Evolutionary conservation across 2,797 vertebrate genomes (phyloP).

Genomic region (Coendou prehensilis): DNA sequence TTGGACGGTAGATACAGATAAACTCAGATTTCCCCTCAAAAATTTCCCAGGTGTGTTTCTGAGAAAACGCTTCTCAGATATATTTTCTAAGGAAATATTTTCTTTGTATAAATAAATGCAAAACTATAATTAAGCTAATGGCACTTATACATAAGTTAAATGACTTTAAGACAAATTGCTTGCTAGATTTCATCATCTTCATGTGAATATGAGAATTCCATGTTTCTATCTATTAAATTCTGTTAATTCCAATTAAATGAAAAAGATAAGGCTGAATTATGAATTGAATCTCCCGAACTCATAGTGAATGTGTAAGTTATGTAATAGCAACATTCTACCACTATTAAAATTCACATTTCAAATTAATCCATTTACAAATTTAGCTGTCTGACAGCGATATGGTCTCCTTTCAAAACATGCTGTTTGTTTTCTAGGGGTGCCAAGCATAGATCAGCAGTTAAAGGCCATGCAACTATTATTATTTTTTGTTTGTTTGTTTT

Average conservation of each 20-base stretch:
- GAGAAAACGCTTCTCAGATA: slow-evolving; percentile 3
- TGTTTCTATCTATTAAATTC: neutral
- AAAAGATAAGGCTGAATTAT: neutral
- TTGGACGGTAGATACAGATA: neutral
- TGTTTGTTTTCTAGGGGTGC: slow-evolving; percentile 88
- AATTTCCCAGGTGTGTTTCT: neutral
- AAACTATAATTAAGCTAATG: slow-evolving; percentile 14
- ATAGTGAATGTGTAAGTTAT: neutral
- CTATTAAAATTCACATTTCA: neutral
- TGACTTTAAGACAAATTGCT: neutral
- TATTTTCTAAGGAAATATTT: slow-evolving; percentile 17
- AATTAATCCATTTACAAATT: neutral
- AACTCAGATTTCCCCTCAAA: neutral
- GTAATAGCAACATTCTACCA: neutral
- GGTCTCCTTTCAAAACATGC: slow-evolving; percentile 84
- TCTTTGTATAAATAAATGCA: neutral
- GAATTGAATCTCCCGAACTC: neutral
- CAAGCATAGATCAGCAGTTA: slow-evolving; percentile 84
- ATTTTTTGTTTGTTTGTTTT: neutral
- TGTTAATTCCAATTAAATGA: neutral
- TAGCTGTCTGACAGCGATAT: neutral
- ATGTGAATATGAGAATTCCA: neutral
- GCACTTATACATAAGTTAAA: neutral
- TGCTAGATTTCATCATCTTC: slow-evolving; percentile 33
- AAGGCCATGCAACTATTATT: slow-evolving; percentile 87